Evolutionary conservation across 1,140 invertebrate genomes (phyloP).

Genomic region (Orchesella cincta): DNA sequence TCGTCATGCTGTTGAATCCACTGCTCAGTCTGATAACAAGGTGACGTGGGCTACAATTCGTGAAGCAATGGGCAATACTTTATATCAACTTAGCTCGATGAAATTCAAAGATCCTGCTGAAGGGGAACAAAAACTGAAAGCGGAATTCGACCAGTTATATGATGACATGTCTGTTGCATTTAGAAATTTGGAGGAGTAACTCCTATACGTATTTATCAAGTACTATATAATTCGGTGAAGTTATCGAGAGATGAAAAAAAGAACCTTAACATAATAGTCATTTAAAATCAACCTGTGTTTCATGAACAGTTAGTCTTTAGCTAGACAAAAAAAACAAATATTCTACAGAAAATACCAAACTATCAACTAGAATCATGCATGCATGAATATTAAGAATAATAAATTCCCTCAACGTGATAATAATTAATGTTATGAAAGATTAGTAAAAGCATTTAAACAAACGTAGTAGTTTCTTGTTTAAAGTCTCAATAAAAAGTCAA

Average conservation of each 20-base stretch:
- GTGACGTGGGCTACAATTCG: slow-evolving; percentile 97
- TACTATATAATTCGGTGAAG: background rate
- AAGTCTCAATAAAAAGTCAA: slow-evolving; percentile 19
- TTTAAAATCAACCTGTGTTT: background rate
- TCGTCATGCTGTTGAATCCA: slow-evolving; percentile 94
- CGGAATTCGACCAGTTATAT: slow-evolving; percentile 91
- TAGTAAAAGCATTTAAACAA: background rate
- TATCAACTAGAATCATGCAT: background rate
- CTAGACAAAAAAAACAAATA: background rate
- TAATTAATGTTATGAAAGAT: slow-evolving; percentile 5
- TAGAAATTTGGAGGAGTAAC: slow-evolving; percentile 97
- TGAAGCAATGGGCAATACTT: slow-evolving; percentile 92
- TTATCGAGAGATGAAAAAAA: background rate
- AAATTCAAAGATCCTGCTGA: slow-evolving; percentile 99
- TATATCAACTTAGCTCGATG: slow-evolving; percentile 98
- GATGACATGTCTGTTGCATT: slow-evolving; percentile 96
- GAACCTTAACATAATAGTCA: slow-evolving; percentile 9
- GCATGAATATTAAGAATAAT: background rate
- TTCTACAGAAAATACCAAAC: background rate
- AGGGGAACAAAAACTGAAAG: slow-evolving; percentile 94
- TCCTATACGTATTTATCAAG: background rate
- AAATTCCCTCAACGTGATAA: slow-evolving; percentile 16
- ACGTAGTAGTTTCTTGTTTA: background rate
- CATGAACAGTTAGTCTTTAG: slow-evolving; percentile 18
- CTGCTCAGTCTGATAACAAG: slow-evolving; percentile 98